Evolutionary conservation across 2,797 vertebrate genomes (phyloP), one percentile per base, ranked within the genome.

Genomic region (Austrolebias charrua): DNA sequence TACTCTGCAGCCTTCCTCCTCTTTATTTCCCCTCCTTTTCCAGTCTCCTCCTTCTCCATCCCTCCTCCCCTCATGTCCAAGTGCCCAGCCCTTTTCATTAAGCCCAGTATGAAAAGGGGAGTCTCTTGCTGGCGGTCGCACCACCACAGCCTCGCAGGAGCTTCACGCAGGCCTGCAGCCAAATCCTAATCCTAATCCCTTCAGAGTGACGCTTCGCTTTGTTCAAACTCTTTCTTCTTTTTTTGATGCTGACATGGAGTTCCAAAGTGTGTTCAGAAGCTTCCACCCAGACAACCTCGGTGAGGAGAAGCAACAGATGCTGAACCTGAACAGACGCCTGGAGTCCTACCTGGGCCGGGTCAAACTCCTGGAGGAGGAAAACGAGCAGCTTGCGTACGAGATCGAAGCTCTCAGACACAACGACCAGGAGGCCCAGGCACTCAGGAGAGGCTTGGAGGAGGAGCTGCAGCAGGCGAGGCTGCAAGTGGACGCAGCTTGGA

Each of bases 331-430:
- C 89, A 90, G 83, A 49, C 91, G 96, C 14, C 90, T 99, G 70
- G 96, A 96, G 71, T 90, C 91, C 2, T 98, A 98, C 75, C 85
- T 98, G 84, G 89, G 90, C 69, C 88, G 93, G 2, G 96, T 98
- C 60, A 94, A 95, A 86, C 84, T 91, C 57, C 88, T 99, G 50
- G 96, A 99, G 75, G 95, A 95, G 83, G 96, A 97, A 69, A 96
- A 98, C 0, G 85, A 91, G 29, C 52, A 80, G 52, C 92, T 99
- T 18, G 70, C 84, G 18, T 63, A 76, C 16, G 92, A 93, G 16
- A 89, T 95, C 73, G 86, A 92, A 56, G 83, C 70, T 35, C 83
- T 84, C 4, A 89, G 90, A 51, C 78, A 65, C 52, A 82, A 79
- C 7, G 54, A 45, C 40, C 88, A 82, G 0, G 69, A 67, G 0